These are phyloP conservation scores for Salvelinus namaycush DNA, from an alignment of 2,113 vertebrate genomes.

Conservation along the genomic window DNA sequence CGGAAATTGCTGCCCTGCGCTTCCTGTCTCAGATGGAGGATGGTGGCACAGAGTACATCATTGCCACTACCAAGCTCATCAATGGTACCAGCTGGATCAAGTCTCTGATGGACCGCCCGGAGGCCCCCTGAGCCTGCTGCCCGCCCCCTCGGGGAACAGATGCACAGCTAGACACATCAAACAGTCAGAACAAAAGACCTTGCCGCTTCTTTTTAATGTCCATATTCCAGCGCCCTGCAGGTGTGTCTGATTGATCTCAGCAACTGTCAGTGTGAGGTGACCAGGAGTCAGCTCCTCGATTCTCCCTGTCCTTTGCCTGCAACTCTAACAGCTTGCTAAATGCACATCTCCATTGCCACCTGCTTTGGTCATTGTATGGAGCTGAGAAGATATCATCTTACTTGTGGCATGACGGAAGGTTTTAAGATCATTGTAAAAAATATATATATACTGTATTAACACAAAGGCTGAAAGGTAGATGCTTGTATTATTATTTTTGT, in stretches of 20 bases:
- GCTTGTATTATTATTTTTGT: not conserved
- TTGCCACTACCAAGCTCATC: slow-evolving; percentile 94
- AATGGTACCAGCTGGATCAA: slow-evolving; percentile 94
- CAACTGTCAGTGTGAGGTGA: not conserved
- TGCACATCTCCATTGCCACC: slow-evolving; percentile 1
- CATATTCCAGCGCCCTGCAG: slow-evolving; percentile 35
- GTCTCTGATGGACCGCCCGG: slow-evolving; percentile 90
- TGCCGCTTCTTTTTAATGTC: slow-evolving; percentile 29
- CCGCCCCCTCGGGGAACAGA: not conserved
- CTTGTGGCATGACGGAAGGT: not conserved
- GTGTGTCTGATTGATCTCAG: slow-evolving; percentile 59
- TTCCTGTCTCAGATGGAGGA: slow-evolving; percentile 98
- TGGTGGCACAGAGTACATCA: slow-evolving; percentile 92
- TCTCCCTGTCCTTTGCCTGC: slow-evolving; percentile 10
- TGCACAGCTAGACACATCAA: slow-evolving; percentile 41
- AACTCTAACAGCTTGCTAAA: not conserved
- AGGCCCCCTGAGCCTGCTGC: slow-evolving; percentile 68
- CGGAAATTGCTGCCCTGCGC: slow-evolving; percentile 92
- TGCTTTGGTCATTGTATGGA: not conserved
- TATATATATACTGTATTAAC: not conserved
- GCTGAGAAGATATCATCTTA: not conserved
- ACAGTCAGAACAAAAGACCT: slow-evolving; percentile 24
- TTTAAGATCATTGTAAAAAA: not conserved
- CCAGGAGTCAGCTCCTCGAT: slow-evolving; percentile 15
- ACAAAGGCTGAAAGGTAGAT: not conserved